These are phyloP conservation scores for Delia radicum DNA, from an alignment of 1,140 invertebrate genomes.

Conservation along the genomic window DNA sequence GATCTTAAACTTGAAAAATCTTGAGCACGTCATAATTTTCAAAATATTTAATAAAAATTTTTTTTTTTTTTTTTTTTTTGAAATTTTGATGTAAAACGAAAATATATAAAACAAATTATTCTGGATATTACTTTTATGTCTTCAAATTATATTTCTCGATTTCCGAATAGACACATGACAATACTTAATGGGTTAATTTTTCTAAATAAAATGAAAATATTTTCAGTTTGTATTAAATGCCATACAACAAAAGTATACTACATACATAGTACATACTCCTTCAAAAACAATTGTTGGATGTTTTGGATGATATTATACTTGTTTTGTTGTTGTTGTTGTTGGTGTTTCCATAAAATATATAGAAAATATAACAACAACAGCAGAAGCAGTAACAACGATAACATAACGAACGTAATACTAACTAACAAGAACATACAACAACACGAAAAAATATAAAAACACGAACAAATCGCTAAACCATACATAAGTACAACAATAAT, in stretches of 20 bases:
- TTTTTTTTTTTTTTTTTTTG: too few relatives aligned
- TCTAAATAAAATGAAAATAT: too few relatives aligned
- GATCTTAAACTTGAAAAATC: too few relatives aligned
- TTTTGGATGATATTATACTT: not conserved
- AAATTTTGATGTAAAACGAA: too few relatives aligned
- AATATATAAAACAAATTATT: too few relatives aligned
- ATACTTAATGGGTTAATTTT: too few relatives aligned
- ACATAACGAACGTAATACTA: slow-evolving; percentile 32
- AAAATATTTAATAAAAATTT: too few relatives aligned
- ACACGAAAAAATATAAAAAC: not conserved
- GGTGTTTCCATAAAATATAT: not conserved
- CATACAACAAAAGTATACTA: too few relatives aligned
- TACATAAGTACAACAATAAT: slow-evolving; percentile 15
- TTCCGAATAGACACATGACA: too few relatives aligned
- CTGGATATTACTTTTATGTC: too few relatives aligned
- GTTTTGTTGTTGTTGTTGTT: not conserved
- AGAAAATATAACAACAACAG: slow-evolving; percentile 28
- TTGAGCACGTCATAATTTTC: too few relatives aligned
- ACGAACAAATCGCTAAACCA: not conserved
- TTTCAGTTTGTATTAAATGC: not conserved
- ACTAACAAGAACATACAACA: not conserved
- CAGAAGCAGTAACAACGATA: slow-evolving; percentile 37
- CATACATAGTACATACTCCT: not conserved
- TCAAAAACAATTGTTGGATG: slow-evolving; percentile 3
- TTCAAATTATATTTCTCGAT: too few relatives aligned